Evolutionary conservation across 2,797 vertebrate genomes (phyloP), one percentile per base, ranked within the genome.

Genomic region (Leptatherina wallacei): DNA sequence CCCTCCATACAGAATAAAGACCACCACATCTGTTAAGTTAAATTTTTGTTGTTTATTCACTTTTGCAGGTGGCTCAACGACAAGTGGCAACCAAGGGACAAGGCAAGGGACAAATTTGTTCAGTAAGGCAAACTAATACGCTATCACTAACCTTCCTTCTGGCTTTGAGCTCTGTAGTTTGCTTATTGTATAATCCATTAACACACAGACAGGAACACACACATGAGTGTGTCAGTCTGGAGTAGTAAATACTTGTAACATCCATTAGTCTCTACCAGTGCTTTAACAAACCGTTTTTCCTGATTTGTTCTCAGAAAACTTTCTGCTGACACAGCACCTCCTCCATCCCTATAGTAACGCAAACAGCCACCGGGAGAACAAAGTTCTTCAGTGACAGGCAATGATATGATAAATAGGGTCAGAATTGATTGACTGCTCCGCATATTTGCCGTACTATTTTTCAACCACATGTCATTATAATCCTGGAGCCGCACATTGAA

Each of bases 81-180:
- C 95, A 90, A 95, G 93, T 90, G 92, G 94, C 78, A 95, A 94
- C 91, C 95, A 88, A 90, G 97, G 96, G 93, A 96, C 96, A 94
- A 93, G 95, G 95, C 95, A 96, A 95, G 96, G 96, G 90, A 94
- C 95, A 89, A 95, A 97, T 89, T 93, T 95, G 82, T 96, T 97
- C 95, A 96, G 96, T 98, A 96, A 97, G 96, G 70, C 80, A 77
- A 81, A 91, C 91, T 92, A 91, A 87, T 92, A 73, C 4, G 79
- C 89, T 92, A 87, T 84, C 22, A 88, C 87, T 92, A 91, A 91
- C 86, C 71, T 55, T 57, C 54, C 24, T 40, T 73, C 55, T 71
- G 83, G 75, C 79, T 65, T 71, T 54, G 73, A 78, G 67, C 57
- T 49, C 78, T 84, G 52, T 67, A 72, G 69, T 57, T 68, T 69